A percentile compares a stretch with the other conserved stretches of the same genome.
Evolutionary conservation across 2,888 invertebrate genomes (phyloP).

Genomic region (Drosophila buzzatii): DNA sequence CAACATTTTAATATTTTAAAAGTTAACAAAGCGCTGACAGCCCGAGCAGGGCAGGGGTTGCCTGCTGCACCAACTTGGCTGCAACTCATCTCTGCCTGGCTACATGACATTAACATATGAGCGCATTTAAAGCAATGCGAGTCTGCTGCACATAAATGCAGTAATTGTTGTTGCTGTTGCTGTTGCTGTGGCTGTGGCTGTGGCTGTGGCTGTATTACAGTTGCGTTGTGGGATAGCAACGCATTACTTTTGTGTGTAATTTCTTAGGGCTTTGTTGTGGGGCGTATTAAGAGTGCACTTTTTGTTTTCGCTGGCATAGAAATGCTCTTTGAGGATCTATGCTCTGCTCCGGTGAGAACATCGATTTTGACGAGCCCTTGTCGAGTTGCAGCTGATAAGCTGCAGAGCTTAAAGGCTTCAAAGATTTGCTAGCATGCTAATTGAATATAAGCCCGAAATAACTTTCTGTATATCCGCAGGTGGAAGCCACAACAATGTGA

Average conservation of each 20-base stretch:
- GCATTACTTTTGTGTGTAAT: constrained; percentile 65
- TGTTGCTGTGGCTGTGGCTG: neutral
- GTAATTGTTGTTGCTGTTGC: constrained; percentile 9
- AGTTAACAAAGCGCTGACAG: constrained; percentile 49
- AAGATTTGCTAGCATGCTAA: constrained; percentile 45
- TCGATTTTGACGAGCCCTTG: constrained; percentile 47
- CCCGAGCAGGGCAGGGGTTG: neutral
- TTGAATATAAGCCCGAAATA: constrained; percentile 44
- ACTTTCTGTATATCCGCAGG: constrained; percentile 41
- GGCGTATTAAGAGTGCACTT: constrained; percentile 22
- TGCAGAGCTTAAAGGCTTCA: constrained; percentile 21
- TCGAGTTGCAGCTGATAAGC: neutral
- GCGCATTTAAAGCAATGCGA: constrained; percentile 32
- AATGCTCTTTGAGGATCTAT: constrained; percentile 10
- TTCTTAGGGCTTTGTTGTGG: constrained; percentile 53
- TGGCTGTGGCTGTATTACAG: constrained; percentile 25
- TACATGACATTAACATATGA: constrained; percentile 56
- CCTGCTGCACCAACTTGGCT: constrained; percentile 5
- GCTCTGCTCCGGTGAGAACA: constrained; percentile 17
- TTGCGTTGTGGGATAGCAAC: constrained; percentile 24
- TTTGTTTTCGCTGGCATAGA: constrained; percentile 28
- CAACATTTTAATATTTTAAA: constrained; percentile 68
- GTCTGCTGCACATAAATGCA: neutral
- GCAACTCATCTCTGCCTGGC: constrained; percentile 13
- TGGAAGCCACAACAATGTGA: constrained; percentile 74